A percentile compares a stretch with the other conserved stretches of the same genome.
These are phyloP conservation scores for Proterorhinus semilunaris DNA, from an alignment of 2,113 vertebrate genomes.

Conservation along the genomic window DNA sequence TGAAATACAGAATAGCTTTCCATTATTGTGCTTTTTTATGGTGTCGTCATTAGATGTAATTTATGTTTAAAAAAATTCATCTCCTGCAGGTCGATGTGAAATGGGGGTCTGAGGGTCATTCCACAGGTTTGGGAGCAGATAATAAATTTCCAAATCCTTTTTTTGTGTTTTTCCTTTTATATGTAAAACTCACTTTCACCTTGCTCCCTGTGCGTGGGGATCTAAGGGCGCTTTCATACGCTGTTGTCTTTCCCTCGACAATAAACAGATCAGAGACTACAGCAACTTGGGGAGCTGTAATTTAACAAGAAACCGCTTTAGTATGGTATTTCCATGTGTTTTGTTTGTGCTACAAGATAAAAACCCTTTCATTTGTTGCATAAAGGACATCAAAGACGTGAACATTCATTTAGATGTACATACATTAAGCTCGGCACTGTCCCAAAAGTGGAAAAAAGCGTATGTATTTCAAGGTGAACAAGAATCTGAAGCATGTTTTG, in stretches of 20 bases:
- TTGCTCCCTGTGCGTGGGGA: slow-evolving; percentile 70
- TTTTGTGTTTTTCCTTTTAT: slow-evolving; percentile 76
- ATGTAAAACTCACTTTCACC: slow-evolving; percentile 75
- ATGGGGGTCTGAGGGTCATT: slow-evolving; percentile 96
- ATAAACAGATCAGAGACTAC: slow-evolving; percentile 71
- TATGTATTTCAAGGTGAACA: slow-evolving; percentile 66
- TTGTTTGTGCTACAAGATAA: slow-evolving; percentile 47
- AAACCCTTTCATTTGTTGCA: slow-evolving; percentile 53
- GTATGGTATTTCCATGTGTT: slow-evolving; percentile 64
- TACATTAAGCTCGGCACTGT: slow-evolving; percentile 49
- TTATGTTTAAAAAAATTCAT: slow-evolving; percentile 98
- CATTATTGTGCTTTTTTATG: slow-evolving; percentile 99
- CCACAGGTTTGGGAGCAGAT: slow-evolving; percentile 87
- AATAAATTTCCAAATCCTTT: slow-evolving; percentile 74
- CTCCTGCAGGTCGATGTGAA: slow-evolving; percentile 95
- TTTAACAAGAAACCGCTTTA: slow-evolving; percentile 65
- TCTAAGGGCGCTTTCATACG: slow-evolving; percentile 74
- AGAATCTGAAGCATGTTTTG: slow-evolving; percentile 33
- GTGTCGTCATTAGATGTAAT: slow-evolving; percentile 99
- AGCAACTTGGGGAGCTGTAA: slow-evolving; percentile 61
- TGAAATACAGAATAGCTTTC: slow-evolving; percentile 99
- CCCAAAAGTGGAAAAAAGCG: slow-evolving; percentile 27
- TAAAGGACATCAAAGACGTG: slow-evolving; percentile 57
- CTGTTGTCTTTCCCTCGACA: slow-evolving; percentile 57
- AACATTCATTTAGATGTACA: slow-evolving; percentile 62